Percentiles rank a stretch among this genome's conserved stretches.
phyloP scores from a whole-genome alignment of 2,113 vertebrate genomes.

The Forbesichthys papilliferus region DNA sequence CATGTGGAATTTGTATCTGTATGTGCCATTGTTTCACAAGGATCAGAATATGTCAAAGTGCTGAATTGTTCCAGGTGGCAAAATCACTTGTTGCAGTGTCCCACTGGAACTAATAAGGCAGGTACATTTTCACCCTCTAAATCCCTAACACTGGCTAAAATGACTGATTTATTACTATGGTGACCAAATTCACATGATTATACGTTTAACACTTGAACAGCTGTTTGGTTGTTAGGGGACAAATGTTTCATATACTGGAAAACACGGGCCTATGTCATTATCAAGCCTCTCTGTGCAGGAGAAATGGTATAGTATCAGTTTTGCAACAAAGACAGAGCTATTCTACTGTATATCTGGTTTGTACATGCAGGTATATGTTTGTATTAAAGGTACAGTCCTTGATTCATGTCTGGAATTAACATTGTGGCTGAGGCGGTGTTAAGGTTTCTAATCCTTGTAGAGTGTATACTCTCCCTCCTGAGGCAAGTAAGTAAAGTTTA shows the following conservation, averaged over 20 bases:
- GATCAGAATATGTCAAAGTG: constrained; percentile 59
- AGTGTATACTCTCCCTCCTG: too few species aligned
- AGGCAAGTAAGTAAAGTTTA: too few species aligned
- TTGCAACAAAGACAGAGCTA: not conserved
- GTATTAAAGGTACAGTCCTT: too few species aligned
- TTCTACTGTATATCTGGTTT: too few species aligned
- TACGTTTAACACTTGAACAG: constrained; percentile 62
- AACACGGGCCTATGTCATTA: constrained; percentile 19
- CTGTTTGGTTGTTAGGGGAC: constrained; percentile 47
- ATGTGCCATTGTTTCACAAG: constrained; percentile 40
- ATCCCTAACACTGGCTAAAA: constrained; percentile 66
- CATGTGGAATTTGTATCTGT: constrained; percentile 61
- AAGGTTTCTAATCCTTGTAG: too few species aligned
- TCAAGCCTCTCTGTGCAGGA: constrained; percentile 48
- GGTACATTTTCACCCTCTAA: constrained; percentile 79
- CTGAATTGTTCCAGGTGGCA: constrained; percentile 80
- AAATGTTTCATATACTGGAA: constrained; percentile 47
- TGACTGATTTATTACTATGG: constrained; percentile 78
- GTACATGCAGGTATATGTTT: too few species aligned
- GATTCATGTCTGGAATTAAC: too few species aligned
- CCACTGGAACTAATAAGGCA: constrained; percentile 79
- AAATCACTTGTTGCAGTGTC: constrained; percentile 69
- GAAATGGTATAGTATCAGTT: constrained; percentile 15
- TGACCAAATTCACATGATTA: constrained; percentile 71
- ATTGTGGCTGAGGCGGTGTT: too few species aligned